Conservation (phyloP, 2,113 vertebrate species). For the Notiomystis cincta region DNA sequence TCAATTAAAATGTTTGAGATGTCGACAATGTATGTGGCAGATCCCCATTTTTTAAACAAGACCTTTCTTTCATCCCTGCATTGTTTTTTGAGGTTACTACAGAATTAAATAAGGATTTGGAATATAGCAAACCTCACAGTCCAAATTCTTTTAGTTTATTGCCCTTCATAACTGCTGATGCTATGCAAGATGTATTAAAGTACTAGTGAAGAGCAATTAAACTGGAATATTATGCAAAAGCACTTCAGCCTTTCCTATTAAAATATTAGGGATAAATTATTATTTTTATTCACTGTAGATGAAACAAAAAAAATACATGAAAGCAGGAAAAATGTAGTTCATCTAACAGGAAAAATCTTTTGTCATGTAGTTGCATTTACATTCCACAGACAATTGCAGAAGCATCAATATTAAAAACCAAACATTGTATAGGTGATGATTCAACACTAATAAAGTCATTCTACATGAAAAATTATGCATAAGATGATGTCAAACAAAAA, state of each 20-base stretch:
- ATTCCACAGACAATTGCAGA: neutral
- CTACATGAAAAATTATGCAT: neutral
- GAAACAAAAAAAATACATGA: neutral
- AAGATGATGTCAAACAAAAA: neutral
- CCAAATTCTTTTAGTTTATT: neutral
- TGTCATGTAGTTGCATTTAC: neutral
- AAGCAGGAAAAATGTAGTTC: neutral
- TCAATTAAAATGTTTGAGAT: neutral
- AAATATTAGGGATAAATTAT: conserved; percentile 42
- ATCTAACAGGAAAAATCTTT: neutral
- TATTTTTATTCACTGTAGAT: neutral
- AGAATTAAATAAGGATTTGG: neutral
- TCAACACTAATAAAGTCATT: neutral
- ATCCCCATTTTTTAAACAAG: neutral
- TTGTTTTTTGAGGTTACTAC: neutral
- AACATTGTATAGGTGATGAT: neutral
- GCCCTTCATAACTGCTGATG: neutral
- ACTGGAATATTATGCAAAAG: neutral
- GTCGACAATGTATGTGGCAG: neutral
- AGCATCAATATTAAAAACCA: neutral
- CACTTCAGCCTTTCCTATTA: conserved; percentile 32
- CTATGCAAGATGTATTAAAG: neutral
- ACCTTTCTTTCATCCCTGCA: neutral
- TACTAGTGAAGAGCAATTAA: neutral
- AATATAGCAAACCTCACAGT: neutral